Base-by-base conservation (phyloP, 2,113 vertebrate genomes). In the Carassius gibelio region DNA sequence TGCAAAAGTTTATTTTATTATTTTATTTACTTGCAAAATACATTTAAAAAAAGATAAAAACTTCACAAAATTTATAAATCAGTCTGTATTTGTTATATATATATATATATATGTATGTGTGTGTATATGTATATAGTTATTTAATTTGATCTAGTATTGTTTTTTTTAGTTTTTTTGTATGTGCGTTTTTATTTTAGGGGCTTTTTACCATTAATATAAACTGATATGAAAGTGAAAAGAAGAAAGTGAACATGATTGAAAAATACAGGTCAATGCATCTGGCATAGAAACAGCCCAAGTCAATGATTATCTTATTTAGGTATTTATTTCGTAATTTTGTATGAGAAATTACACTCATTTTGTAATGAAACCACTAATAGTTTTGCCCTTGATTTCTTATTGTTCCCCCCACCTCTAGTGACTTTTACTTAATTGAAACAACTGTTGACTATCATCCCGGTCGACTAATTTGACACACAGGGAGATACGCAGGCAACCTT, bases 341-440 rank as follows among this genome's bases (percentile, higher is more conserved):
- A 21, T 66, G 36, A 30, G 45, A 34, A 81, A 50, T 81, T 13
- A 8, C 62, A 66, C 10, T 52, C 15, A n/a, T 26, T 50, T 62
- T 8, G 13, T 34, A 30, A 30, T 50, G 4, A 81, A 64, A 17
- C 34, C 3, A 1, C 15, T 68, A 14, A 69, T 69, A 11, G 36
- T 52, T 50, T 68, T 21, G 62, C 21, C 62, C 5, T 69, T 81
- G 15, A 68, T 81, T 81, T 81, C 61, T 81, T 81, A 30, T 38
- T 38, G 26, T 48, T 69, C 36, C 26, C 19, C 23, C 10, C 21
- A 45, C 62, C 79, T 68, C 61, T 19, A 52, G 23, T 36, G 78
- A 81, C 78, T 62, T 48, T 81, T 66, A 8, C 45, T 52, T 81
- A 81, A 81, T 69, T 81, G 79, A 81, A 81, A 69, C 64, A 69